These are phyloP conservation scores for Rhyacophila brunnea DNA, from an alignment of 1,140 invertebrate species.

Conservation along the genomic window DNA sequence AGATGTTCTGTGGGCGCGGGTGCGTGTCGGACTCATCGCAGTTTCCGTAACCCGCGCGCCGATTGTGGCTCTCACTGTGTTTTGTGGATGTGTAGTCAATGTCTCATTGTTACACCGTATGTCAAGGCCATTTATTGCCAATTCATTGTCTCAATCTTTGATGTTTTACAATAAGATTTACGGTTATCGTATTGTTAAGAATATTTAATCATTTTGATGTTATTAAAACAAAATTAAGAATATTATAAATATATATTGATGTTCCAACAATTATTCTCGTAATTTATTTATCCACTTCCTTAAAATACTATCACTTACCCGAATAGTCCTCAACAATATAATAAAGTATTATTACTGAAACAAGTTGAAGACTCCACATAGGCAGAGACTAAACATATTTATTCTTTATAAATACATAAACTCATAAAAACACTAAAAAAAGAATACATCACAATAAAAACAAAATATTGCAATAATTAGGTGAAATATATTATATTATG, in stretches of 20 bases:
- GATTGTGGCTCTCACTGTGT: constrained; percentile 3
- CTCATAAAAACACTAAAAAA: too few relatives aligned
- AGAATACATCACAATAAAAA: too few relatives aligned
- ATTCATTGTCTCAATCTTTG: constrained; percentile 26
- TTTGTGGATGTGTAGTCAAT: constrained; percentile 26
- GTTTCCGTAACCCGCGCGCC: background rate
- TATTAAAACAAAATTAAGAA: constrained; percentile 15
- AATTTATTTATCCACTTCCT: too few relatives aligned
- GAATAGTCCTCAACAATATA: too few relatives aligned
- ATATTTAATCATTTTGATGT: constrained; percentile 30
- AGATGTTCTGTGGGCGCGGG: constrained; percentile 11
- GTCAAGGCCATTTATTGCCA: constrained; percentile 17
- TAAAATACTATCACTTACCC: too few relatives aligned
- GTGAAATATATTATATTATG: too few relatives aligned
- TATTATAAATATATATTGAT: constrained; percentile 32
- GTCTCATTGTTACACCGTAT: constrained; percentile 16
- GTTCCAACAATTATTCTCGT: constrained; percentile 8
- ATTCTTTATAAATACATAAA: too few relatives aligned
- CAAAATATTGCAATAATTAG: too few relatives aligned
- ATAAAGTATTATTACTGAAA: too few relatives aligned
- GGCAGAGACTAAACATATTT: too few relatives aligned
- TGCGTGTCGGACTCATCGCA: background rate
- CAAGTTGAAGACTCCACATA: too few relatives aligned
- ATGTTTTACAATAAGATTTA: constrained; percentile 28
- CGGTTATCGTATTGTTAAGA: constrained; percentile 30